Conservation (phyloP, 2,113 vertebrate genomes). For the Pyxicephalus adspersus region DNA sequence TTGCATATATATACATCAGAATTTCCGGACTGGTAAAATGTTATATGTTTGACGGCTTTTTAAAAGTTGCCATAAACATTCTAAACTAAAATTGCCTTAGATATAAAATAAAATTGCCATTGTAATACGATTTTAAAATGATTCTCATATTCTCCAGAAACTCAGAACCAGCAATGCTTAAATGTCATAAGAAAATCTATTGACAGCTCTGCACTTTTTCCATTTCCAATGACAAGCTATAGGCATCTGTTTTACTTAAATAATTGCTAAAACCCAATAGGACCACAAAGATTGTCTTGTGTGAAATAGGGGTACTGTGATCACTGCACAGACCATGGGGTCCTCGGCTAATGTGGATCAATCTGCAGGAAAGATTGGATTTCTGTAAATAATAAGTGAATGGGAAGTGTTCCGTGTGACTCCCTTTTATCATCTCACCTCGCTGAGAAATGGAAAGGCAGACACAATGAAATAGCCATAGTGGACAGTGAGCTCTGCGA, state of each 20-base stretch:
- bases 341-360: slow-evolving; percentile 4
- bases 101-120: too few species aligned
- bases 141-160: too few species aligned
- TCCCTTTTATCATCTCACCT: slow-evolving; percentile 21
- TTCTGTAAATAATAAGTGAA: slow-evolving; percentile 34
- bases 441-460: slow-evolving; percentile 3
- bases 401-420: slow-evolving; percentile 8
- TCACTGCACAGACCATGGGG: not conserved
- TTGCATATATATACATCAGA: too few species aligned
- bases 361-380: slow-evolving; percentile 40
- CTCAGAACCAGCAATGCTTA: too few species aligned
- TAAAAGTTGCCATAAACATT: too few species aligned
- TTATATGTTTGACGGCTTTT: too few species aligned
- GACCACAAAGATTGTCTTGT: not conserved
- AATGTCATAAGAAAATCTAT: too few species aligned
- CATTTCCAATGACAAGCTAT: too few species aligned
- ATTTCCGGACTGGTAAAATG: too few species aligned
- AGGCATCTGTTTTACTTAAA: not conserved
- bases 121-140: too few species aligned
- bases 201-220: too few species aligned
- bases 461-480: slow-evolving; percentile 15
- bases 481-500: slow-evolving; percentile 3
- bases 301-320: not conserved
- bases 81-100: too few species aligned
- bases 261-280: slow-evolving; percentile 15